These are phyloP conservation scores for Passerculus sandwichensis DNA, from an alignment of 2,797 vertebrate genomes.

Conservation along the genomic window DNA sequence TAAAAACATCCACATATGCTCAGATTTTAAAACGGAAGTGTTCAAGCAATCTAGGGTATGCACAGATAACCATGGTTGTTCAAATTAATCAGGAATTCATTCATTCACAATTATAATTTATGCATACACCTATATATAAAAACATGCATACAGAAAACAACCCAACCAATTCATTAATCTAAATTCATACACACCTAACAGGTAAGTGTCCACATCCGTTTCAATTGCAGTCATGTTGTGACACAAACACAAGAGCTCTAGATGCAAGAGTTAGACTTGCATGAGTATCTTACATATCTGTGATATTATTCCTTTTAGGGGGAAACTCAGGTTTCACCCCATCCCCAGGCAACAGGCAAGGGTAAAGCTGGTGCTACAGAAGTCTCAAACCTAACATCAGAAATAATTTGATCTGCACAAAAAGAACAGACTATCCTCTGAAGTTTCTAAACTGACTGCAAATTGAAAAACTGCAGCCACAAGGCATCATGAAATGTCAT, in stretches of 20 bases:
- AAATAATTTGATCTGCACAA: not conserved
- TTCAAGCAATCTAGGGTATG: not conserved
- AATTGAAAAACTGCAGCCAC: not conserved
- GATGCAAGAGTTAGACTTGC: not conserved
- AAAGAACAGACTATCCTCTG: not conserved
- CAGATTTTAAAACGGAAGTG: not conserved
- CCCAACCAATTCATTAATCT: not conserved
- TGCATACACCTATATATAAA: not conserved
- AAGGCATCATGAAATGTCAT: not conserved
- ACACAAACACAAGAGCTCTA: not conserved
- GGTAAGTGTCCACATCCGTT: not conserved
- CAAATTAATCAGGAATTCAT: not conserved
- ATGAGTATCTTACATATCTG: not conserved
- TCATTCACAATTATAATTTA: not conserved
- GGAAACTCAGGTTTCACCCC: not conserved
- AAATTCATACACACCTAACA: not conserved
- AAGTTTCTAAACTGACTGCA: not conserved
- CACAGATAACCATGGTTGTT: not conserved
- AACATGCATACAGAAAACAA: not conserved
- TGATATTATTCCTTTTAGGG: not conserved
- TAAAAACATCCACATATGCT: not conserved
- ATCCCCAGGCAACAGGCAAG: not conserved
- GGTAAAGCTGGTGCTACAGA: not conserved
- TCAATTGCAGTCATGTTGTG: not conserved
- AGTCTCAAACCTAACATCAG: not conserved